Evolutionary conservation across 2,888 invertebrate genomes (phyloP).

Genomic region (Machimus rusticus): DNA sequence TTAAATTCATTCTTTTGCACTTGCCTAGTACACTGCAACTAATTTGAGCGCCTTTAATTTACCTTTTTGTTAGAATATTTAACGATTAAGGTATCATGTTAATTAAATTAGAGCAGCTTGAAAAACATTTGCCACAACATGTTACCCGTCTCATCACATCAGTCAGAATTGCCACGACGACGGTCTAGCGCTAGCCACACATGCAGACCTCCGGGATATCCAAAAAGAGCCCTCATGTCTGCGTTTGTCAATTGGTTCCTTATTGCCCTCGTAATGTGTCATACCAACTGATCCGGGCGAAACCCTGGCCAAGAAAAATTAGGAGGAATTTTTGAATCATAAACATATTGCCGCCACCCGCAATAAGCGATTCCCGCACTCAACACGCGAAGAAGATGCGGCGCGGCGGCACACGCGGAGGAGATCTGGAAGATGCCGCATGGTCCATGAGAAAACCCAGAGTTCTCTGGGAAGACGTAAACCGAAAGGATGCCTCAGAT

Average conservation of each 20-base stretch:
- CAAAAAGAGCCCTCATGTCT: slow-evolving; percentile 3
- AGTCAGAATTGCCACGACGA: background rate
- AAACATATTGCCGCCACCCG: slow-evolving; percentile 5
- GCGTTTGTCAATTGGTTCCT: slow-evolving; percentile 32
- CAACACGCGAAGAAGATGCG: slow-evolving; percentile 4
- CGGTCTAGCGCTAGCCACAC: background rate
- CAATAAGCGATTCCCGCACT: background rate
- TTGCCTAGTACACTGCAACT: too few relatives aligned
- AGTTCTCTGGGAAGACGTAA: background rate
- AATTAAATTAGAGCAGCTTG: background rate
- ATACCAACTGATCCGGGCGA: slow-evolving; percentile 4
- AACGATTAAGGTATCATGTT: too few relatives aligned
- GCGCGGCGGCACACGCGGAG: background rate
- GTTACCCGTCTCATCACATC: background rate
- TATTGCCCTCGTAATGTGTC: slow-evolving; percentile 9
- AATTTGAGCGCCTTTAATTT: too few relatives aligned
- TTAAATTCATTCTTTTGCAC: too few relatives aligned
- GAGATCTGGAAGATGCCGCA: background rate
- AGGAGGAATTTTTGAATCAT: background rate
- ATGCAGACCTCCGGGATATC: background rate
- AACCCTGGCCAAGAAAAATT: background rate
- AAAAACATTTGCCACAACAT: background rate
- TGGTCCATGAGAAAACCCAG: background rate
- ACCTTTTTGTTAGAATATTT: too few relatives aligned
- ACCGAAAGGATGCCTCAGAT: slow-evolving; percentile 28